Evolutionary conservation across 2,888 invertebrate genomes (phyloP).

Genomic region (Leptopilina myrica): DNA sequence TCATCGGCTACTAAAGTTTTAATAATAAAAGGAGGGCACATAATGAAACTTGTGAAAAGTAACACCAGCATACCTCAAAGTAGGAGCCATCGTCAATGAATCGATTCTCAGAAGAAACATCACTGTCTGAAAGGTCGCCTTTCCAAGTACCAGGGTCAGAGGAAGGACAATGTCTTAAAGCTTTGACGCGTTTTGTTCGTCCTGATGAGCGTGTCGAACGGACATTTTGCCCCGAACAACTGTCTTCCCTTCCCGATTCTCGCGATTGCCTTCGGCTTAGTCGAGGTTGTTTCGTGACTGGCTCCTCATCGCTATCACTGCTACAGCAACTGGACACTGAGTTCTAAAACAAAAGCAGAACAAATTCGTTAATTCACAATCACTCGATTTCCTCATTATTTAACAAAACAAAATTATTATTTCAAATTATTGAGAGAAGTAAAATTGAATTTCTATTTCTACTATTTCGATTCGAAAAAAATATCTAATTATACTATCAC

Average conservation of each 20-base stretch:
- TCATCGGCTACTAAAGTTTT: too few relatives aligned
- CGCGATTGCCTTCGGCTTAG: slow-evolving; percentile 75
- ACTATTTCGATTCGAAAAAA: too few relatives aligned
- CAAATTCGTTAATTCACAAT: neutral
- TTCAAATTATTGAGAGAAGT: too few relatives aligned
- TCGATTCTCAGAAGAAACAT: slow-evolving; percentile 70
- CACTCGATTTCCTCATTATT: too few relatives aligned
- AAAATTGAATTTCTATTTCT: too few relatives aligned
- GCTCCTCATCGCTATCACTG: slow-evolving; percentile 85
- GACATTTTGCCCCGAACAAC: slow-evolving; percentile 57
- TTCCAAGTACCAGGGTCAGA: slow-evolving; percentile 52
- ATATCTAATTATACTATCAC: too few relatives aligned
- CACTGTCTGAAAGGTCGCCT: slow-evolving; percentile 71
- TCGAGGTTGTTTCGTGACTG: slow-evolving; percentile 86
- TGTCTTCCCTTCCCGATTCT: slow-evolving; percentile 58
- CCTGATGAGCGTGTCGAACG: slow-evolving; percentile 50
- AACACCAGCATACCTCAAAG: slow-evolving; percentile 71
- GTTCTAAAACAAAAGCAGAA: slow-evolving; percentile 78
- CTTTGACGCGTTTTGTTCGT: slow-evolving; percentile 51
- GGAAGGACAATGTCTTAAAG: slow-evolving; percentile 48
- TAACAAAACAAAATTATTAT: too few relatives aligned
- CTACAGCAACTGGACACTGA: slow-evolving; percentile 79
- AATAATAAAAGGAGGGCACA: neutral
- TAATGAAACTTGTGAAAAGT: neutral
- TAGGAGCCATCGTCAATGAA: slow-evolving; percentile 75